A percentile compares a stretch with the other conserved stretches of the same genome.
phyloP scores from a whole-genome alignment of 2,113 vertebrate species.

The Percina caprodes region DNA sequence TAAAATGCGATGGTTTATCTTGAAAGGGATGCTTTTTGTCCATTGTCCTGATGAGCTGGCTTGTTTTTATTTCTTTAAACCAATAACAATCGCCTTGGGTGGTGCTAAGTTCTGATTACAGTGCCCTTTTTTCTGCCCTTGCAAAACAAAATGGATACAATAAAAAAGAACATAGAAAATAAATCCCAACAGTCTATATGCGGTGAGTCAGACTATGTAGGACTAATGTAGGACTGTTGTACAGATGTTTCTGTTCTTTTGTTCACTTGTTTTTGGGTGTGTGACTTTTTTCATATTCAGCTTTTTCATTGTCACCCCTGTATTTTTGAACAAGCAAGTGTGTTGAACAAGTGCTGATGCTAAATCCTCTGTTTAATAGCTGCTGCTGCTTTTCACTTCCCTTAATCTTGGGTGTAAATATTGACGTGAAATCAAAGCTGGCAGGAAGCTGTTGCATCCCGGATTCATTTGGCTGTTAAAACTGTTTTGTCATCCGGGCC shows the following conservation, averaged over 20 bases:
- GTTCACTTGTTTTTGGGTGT: constrained; percentile 14
- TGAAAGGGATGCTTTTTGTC: background rate
- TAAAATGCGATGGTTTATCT: background rate
- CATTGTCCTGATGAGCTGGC: too few relatives aligned
- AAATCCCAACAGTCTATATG: too few relatives aligned
- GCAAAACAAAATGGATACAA: too few relatives aligned
- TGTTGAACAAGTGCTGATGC: constrained; percentile 39
- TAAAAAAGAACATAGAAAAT: too few relatives aligned
- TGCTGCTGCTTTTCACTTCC: constrained; percentile 55
- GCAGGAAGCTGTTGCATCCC: constrained; percentile 65
- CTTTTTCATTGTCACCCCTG: constrained; percentile 7
- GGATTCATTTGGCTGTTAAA: constrained; percentile 76
- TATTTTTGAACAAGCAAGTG: constrained; percentile 26
- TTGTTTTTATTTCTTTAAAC: too few relatives aligned
- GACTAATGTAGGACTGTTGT: background rate
- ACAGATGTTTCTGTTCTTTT: background rate
- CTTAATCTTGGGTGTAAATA: constrained; percentile 74
- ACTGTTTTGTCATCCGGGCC: constrained; percentile 58
- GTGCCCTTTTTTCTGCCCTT: too few relatives aligned
- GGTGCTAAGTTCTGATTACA: too few relatives aligned
- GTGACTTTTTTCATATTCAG: constrained; percentile 38
- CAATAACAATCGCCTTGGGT: too few relatives aligned
- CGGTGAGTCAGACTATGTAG: too few relatives aligned
- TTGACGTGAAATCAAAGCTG: constrained; percentile 80
- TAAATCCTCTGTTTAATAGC: constrained; percentile 60